Evolutionary conservation across 2,888 invertebrate species (phyloP), one percentile per base, ranked within the genome.

Genomic region (Marasmarcha lunaedactyla): DNA sequence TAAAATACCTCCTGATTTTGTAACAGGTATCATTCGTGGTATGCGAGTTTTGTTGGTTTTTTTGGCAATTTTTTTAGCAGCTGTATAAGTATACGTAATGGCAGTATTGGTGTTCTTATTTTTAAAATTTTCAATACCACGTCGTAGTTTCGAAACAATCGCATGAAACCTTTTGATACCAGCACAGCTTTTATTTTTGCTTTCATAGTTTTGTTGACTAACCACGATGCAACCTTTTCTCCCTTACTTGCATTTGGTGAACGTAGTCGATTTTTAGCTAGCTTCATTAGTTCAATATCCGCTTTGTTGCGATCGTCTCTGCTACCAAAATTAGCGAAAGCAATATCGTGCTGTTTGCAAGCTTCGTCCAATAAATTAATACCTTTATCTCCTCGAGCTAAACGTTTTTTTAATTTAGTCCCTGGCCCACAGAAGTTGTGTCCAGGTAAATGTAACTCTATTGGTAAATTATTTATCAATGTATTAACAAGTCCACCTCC

Each of bases 331-430:
- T 49, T 38, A 6, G 35, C n/a, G 33, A 50, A 51, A 11, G 49
- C 46, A 34, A 50, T 52, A 15, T 52, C 52, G 46, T 50, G 52
- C 2, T 42, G 10, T 35, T 42, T 52, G 38, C 52, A 51, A 37
- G 36, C 40, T 33, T 49, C 47, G 38, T 53, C 50, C 15, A 51
- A 27, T 14, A 38, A 7, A 35, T 52, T 52, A 0, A 50, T 48
- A 10, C 64, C 63, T 15, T 27, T 41, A 49, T 69, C 64, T 11
- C 60, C 62, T 25, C 65, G 55, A 54, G 4, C 47, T 48, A 43
- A 52, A 49, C 42, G 49, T 56, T 49, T 52, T 48, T 43, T 37
- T 52, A 48, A 46, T 41, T 49, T 57, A 38, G 54, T 54, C 1
- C 54, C 53, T 1, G 52, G 52, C 1, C 51, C 52, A 36, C 52